Conservation (phyloP, 2,888 invertebrate genomes). For the Drosophila paramelanica region DNA sequence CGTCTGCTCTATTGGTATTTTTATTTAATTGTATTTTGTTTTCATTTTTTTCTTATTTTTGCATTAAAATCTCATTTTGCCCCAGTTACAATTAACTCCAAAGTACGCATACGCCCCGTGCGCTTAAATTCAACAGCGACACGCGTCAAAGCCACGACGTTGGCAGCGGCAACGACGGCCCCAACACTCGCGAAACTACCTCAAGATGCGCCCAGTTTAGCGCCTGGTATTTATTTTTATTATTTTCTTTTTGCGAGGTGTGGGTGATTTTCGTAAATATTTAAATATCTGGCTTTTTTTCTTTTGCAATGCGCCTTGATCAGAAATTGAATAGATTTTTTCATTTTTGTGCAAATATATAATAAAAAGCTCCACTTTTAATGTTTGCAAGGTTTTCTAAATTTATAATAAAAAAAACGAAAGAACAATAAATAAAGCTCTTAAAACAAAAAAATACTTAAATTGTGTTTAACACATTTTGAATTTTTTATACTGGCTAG, state of each 20-base stretch:
- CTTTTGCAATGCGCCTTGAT: neutral
- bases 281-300: neutral
- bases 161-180: neutral
- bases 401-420: too few relatives aligned
- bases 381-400: too few relatives aligned
- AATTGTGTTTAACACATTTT: too few relatives aligned
- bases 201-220: constrained; percentile 45
- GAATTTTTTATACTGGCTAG: too few relatives aligned
- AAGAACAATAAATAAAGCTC: too few relatives aligned
- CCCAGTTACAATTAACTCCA: constrained; percentile 5
- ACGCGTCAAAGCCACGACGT: constrained; percentile 3
- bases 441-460: too few relatives aligned
- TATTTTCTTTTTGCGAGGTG: constrained; percentile 1
- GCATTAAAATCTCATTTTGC: constrained; percentile 22
- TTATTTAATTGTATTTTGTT: constrained; percentile 14
- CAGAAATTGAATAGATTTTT: neutral
- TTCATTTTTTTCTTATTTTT: constrained; percentile 27
- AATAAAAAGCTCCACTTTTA: too few relatives aligned
- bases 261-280: constrained; percentile 6
- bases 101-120: constrained; percentile 16
- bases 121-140: constrained; percentile 11
- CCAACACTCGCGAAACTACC: constrained; percentile 26
- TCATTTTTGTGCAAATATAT: too few relatives aligned
- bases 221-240: constrained; percentile 46
- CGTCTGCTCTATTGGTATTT: constrained; percentile 24